phyloP scores from a whole-genome alignment of 2,888 invertebrate species.

The Nasonia oneida region DNA sequence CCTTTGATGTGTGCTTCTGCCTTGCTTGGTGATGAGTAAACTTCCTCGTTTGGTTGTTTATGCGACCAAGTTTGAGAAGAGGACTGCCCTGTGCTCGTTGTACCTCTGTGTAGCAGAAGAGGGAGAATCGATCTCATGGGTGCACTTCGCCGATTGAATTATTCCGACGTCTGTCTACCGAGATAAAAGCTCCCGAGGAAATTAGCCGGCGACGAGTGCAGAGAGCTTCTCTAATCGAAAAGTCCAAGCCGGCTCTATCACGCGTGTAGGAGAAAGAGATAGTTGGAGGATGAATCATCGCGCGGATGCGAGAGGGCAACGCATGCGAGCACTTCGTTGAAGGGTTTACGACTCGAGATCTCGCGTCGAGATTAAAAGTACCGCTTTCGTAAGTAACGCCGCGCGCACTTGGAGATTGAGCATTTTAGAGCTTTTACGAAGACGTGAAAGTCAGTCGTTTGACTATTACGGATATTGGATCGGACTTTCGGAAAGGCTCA shows the following conservation, averaged over 20 bases:
- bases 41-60: not conserved
- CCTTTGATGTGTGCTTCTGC: not conserved
- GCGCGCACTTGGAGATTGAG: not conserved
- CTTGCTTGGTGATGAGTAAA: not conserved
- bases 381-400: too few species aligned
- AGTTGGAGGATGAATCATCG: conserved; percentile 25
- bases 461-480: too few species aligned
- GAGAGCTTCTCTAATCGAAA: conserved; percentile 1
- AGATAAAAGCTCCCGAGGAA: not conserved
- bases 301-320: not conserved
- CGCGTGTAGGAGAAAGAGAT: conserved; percentile 3
- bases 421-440: too few species aligned
- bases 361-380: not conserved
- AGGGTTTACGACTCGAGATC: conserved; percentile 21
- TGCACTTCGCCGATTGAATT: too few species aligned
- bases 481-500: too few species aligned
- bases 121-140: not conserved
- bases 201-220: not conserved
- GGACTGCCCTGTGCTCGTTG: not conserved
- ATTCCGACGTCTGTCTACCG: not conserved
- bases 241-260: not conserved
- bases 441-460: too few species aligned
- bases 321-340: conserved; percentile 7
- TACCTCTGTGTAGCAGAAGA: not conserved
- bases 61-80: too few species aligned